A percentile compares a stretch with the other conserved stretches of the same genome.
These are phyloP conservation scores for Microvelia longipes DNA, from an alignment of 1,140 invertebrate species.

Conservation along the genomic window DNA sequence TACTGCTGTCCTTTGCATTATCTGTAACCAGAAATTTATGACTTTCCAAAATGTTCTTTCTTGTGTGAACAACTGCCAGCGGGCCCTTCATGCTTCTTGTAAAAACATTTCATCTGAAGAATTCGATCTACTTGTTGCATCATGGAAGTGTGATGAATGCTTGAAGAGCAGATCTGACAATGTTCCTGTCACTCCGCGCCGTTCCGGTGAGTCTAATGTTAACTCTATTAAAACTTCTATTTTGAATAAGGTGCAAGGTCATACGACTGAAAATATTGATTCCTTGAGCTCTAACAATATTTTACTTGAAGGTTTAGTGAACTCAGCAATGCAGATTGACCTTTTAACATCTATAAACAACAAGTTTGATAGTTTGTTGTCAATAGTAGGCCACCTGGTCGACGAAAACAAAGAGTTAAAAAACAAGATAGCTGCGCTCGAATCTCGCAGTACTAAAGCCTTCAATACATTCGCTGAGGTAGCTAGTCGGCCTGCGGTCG, in stretches of 20 bases:
- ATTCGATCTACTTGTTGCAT: not conserved
- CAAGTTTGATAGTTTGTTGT: not conserved
- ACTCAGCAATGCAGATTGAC: not conserved
- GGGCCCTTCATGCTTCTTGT: not conserved
- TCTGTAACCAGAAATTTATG: not conserved
- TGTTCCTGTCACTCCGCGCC: not conserved
- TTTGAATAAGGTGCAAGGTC: not conserved
- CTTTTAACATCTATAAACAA: not conserved
- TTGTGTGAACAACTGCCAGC: not conserved
- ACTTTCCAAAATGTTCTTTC: not conserved
- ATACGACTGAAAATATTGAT: not conserved
- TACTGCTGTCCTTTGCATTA: not conserved
- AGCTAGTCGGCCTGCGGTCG: not conserved
- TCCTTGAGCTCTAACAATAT: not conserved
- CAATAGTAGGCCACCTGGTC: not conserved
- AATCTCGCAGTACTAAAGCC: not conserved
- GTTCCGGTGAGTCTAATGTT: not conserved
- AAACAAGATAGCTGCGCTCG: not conserved
- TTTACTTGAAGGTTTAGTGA: not conserved
- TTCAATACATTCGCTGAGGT: not conserved
- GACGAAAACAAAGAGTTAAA: not conserved
- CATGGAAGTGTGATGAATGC: not conserved
- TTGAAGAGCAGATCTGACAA: not conserved
- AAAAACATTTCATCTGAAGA: not conserved
- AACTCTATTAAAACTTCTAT: not conserved